Base-by-base conservation (phyloP, 1,140 invertebrate genomes). In the Pseudomyrmex sp. region DNA sequence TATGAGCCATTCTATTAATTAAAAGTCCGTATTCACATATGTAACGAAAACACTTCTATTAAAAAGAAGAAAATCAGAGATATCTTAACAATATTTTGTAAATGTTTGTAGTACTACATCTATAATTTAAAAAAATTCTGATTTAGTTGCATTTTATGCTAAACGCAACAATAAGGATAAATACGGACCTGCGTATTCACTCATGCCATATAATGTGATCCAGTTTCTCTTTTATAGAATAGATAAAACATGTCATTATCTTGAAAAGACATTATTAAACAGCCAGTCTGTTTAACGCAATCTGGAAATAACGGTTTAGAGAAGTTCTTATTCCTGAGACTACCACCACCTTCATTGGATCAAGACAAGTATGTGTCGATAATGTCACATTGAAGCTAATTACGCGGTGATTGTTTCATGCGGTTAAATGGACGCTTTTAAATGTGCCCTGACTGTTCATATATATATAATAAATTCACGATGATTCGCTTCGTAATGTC, bases 251-350 rank as follows among this genome's bases (percentile, higher is more conserved):
- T 18, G 35, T 69, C 63, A 48, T 26, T 26, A 20, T 35, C 35
- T 35, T 10, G 73, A 4, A 8, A 8, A 2, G 48, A 77, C 63
- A 46, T 77, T 77, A 77, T 77, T 63, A 63, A 77, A 77, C 63
- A 20, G 54, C 13, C 75, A 50, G 50, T 12, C 26, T 44, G 44
- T 59, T 79, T 20, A 48, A 65, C 35, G 52, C 52, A 44, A 79
- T 79, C 72, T 84, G 65, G 73, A 84, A 87, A 87, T 87, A 87
- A 82, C 44, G 68, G 26, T 75, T 65, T 8, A 44, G 44, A 79
- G 65, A 46, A 20, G 15, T 52, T 70, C 35, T 77, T 48, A 56
- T 76, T 72, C 26, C 35, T 54, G 52, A 9, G 15, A 48, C 18
- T 35, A 35, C 35, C 35, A 35, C 35, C 35, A 75, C 10, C 83